Evolutionary conservation across 2,113 vertebrate species (phyloP), one percentile per base, ranked within the genome.

Genomic region (Dryoscopus gambensis): DNA sequence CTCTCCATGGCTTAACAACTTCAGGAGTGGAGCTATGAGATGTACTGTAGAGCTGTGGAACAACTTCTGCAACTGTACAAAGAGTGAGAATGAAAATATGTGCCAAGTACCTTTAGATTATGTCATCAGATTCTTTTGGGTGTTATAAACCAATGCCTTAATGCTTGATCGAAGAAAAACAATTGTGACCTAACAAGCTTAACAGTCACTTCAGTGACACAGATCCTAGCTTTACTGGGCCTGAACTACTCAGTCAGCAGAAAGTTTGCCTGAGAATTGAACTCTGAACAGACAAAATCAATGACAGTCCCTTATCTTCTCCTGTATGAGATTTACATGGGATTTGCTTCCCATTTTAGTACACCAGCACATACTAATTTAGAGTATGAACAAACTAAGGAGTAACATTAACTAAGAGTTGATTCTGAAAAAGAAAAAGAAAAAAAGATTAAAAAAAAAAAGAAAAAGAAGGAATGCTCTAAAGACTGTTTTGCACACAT

Each of bases 281-380:
- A 80, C 67, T 94, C 74, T 68, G 19, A 83, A 77, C 19, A 78
- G 86, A 64, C 21, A 90, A 90, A 90, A 96, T 70, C 85, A 88
- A 78, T 90, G 7, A 11, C 31, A 33, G 25, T 49, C 10, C 22
- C 44, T 77, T 74, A 65, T 76, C 47, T 90, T 89, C 47, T 74
- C 15, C 40, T 3, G 1, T 52, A 23, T 7, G 40, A 91, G 52
- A 56, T 64, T 88, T 78, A 63, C 11, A 13, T 13, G 23, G 30
- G 23, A 1, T 78, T 90, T 84, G 15, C 49, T 88, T 92, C 56
- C 28, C 6, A 15, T 80, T 88, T 93, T 64, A 77, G 64, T 91
- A 55, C 11, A 76, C 10, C 33, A 76, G 44, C 16, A 10, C 16
- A 46, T 42, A n/a, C 6, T 87, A n/a, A 87, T 76, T 71, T 53